These are phyloP conservation scores for Dryocosmus kuriphilus DNA, from an alignment of 2,888 invertebrate genomes.

Conservation along the genomic window DNA sequence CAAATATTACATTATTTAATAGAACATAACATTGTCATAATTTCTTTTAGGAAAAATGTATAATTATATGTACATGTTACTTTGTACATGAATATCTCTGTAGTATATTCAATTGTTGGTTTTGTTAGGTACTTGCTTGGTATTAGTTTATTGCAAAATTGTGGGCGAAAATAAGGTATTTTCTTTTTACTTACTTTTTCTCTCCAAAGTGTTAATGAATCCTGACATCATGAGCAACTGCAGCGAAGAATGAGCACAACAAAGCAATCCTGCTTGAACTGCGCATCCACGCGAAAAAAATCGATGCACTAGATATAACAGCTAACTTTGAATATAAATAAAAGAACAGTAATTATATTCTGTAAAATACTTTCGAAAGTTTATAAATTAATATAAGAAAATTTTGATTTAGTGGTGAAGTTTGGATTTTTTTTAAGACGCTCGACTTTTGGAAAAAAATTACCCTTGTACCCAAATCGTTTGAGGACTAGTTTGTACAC, in stretches of 20 bases:
- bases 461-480: no score
- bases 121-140: neutral
- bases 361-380: no score
- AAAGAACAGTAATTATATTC: no score
- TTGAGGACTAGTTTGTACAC: no score
- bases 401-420: no score
- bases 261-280: neutral
- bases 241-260: neutral
- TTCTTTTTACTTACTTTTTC: neutral
- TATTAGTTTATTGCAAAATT: neutral
- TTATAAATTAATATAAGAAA: no score
- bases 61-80: neutral
- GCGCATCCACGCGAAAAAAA: neutral
- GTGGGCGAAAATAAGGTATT: neutral
- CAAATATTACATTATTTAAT: neutral
- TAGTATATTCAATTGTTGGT: no score
- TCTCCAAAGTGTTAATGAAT: neutral
- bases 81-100: no score
- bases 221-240: neutral
- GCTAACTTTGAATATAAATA: no score
- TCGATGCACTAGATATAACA: neutral
- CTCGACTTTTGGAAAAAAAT: no score
- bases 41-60: neutral
- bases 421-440: no score
- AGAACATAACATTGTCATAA: neutral